A percentile compares a stretch with the other conserved stretches of the same genome.
Evolutionary conservation across 2,797 vertebrate genomes (phyloP).

Genomic region (Sebastes diploproa): DNA sequence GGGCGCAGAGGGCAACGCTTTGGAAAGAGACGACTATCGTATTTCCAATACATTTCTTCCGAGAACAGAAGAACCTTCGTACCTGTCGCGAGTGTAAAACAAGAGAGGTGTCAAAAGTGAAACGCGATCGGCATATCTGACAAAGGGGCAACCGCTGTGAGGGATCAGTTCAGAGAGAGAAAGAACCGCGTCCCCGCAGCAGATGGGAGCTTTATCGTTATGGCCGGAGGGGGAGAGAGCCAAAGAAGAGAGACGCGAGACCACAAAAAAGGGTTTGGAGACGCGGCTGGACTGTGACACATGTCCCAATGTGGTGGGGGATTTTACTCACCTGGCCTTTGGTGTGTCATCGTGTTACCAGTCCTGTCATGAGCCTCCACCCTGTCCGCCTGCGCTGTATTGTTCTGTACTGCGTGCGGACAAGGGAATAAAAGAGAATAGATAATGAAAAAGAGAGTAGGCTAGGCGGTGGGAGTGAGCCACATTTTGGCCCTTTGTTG

Average conservation of each 20-base stretch:
- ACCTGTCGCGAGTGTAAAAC: conserved; percentile 72
- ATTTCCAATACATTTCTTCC: conserved; percentile 67
- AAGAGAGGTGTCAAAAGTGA: conserved; percentile 81
- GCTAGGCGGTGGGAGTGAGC: conserved; percentile 68
- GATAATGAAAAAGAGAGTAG: conserved; percentile 65
- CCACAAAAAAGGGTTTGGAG: conserved; percentile 78
- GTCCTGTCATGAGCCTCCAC: conserved; percentile 71
- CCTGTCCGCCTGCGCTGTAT: conserved; percentile 70
- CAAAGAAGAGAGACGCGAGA: conserved; percentile 58
- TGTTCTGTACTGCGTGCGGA: conserved; percentile 63
- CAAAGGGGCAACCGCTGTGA: conserved; percentile 74
- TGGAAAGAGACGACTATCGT: conserved; percentile 54
- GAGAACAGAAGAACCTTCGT: conserved; percentile 72
- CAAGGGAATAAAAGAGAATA: conserved; percentile 69
- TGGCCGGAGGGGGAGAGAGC: conserved; percentile 62
- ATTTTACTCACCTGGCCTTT: conserved; percentile 76
- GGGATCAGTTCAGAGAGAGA: conserved; percentile 76
- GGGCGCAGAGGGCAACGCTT: conserved; percentile 55
- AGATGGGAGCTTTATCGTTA: conserved; percentile 80
- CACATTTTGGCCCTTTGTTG: conserved; percentile 69
- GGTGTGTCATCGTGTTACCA: conserved; percentile 84
- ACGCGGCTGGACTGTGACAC: conserved; percentile 78
- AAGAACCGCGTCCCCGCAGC: conserved; percentile 62
- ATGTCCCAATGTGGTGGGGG: conserved; percentile 75
- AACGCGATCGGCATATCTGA: conserved; percentile 77